Evolutionary conservation across 2,113 vertebrate genomes (phyloP).

Genomic region (Hyperoodon ampullatus): DNA sequence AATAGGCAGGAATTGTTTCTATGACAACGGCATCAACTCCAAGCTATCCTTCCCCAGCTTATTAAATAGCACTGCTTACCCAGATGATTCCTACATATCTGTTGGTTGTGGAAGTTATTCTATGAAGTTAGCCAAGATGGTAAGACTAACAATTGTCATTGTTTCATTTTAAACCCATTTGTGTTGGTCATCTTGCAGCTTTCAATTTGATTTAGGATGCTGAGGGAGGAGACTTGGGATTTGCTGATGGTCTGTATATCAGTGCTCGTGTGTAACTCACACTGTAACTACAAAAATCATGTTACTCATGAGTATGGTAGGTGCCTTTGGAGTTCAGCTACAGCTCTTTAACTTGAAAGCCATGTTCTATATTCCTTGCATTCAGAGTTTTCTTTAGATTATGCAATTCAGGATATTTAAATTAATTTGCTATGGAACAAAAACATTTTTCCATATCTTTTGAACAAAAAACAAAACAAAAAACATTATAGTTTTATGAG

Average conservation of each 20-base stretch:
- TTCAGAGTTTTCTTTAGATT: neutral
- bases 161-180: neutral
- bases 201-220: neutral
- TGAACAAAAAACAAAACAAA: neutral
- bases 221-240: neutral
- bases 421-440: neutral
- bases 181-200: neutral
- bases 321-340: neutral
- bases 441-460: neutral
- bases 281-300: neutral
- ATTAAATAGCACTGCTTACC: slow-evolving; percentile 2
- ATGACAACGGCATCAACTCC: slow-evolving; percentile 5
- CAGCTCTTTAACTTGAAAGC: neutral
- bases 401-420: neutral
- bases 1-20: slow-evolving; percentile 45
- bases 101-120: neutral
- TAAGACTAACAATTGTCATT: neutral
- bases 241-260: neutral
- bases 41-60: neutral
- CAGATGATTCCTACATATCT: neutral
- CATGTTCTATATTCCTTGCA: neutral
- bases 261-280: neutral
- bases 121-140: neutral
- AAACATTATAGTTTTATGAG: neutral
- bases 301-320: neutral